Evolutionary conservation across 2,888 invertebrate species (phyloP).

Genomic region (Platycheirus albimanus): DNA sequence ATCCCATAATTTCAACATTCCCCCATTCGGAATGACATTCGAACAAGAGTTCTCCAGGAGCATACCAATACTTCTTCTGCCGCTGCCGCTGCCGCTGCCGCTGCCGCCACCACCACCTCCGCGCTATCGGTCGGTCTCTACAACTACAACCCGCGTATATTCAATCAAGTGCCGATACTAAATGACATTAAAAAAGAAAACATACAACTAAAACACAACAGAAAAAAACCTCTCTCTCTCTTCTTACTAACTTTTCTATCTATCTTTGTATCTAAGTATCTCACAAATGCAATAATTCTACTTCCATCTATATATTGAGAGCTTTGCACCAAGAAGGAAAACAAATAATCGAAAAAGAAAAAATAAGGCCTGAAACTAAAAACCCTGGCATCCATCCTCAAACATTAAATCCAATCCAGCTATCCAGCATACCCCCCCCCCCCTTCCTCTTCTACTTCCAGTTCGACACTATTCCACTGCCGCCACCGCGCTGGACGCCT

Average conservation of each 20-base stretch:
- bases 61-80: not conserved
- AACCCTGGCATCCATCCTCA: constrained; percentile 49
- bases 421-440: constrained; percentile 2
- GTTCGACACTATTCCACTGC: no score
- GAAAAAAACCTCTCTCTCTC: not conserved
- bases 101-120: no score
- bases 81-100: not conserved
- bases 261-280: constrained; percentile 64
- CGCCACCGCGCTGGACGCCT: no score
- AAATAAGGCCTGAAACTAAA: constrained; percentile 48
- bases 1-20: constrained; percentile 60
- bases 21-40: constrained; percentile 44
- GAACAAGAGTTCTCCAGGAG: not conserved
- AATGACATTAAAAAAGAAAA: constrained; percentile 54
- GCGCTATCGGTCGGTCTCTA: no score
- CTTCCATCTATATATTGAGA: constrained; percentile 49
- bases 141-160: constrained; percentile 49
- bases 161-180: constrained; percentile 70
- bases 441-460: no score
- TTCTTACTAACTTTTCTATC: not conserved
- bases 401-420: constrained; percentile 56
- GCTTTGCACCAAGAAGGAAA: constrained; percentile 27
- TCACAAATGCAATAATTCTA: constrained; percentile 66
- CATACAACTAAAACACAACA: constrained; percentile 14
- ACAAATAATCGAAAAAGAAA: constrained; percentile 23